Evolutionary conservation across 2,113 vertebrate species (phyloP).

Genomic region (Vimba vimba): DNA sequence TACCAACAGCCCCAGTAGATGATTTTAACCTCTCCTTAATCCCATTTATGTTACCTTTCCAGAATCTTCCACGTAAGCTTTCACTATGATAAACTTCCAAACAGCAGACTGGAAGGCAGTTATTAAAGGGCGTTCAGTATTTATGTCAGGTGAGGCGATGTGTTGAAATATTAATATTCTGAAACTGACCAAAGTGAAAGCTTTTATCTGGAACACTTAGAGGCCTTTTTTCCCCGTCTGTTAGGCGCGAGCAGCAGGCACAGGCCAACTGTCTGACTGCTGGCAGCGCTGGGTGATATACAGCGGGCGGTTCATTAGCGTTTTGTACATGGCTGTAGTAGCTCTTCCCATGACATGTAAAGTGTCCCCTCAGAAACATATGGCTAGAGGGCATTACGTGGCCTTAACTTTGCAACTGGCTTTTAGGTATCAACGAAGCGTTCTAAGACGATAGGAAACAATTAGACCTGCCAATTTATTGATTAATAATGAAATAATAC

Average conservation of each 20-base stretch:
- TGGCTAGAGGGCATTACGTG: neutral
- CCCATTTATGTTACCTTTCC: conserved; percentile 88
- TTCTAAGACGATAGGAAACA: neutral
- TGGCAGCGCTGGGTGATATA: conserved; percentile 33
- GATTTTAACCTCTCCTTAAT: conserved; percentile 90
- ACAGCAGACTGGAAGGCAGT: conserved; percentile 74
- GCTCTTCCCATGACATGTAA: conserved; percentile 71
- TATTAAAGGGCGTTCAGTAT: conserved; percentile 77
- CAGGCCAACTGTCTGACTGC: conserved; percentile 46
- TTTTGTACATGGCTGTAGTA: conserved; percentile 63
- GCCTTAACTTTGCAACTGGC: neutral
- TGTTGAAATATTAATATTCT: conserved; percentile 82
- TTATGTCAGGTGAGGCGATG: conserved; percentile 80
- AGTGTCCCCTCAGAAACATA: conserved; percentile 49
- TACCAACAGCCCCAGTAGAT: conserved; percentile 80
- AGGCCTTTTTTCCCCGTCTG: conserved; percentile 55
- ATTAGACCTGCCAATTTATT: neutral
- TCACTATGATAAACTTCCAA: conserved; percentile 83
- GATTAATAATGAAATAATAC: neutral
- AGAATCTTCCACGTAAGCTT: conserved; percentile 78
- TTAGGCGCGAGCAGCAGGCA: conserved; percentile 67
- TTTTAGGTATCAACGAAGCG: neutral
- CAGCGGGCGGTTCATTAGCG: conserved; percentile 70
- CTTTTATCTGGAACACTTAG: conserved; percentile 74
- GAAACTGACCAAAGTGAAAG: conserved; percentile 81